Conservation (phyloP, 2,888 invertebrate genomes). For the Physocephala rufipes region DNA sequence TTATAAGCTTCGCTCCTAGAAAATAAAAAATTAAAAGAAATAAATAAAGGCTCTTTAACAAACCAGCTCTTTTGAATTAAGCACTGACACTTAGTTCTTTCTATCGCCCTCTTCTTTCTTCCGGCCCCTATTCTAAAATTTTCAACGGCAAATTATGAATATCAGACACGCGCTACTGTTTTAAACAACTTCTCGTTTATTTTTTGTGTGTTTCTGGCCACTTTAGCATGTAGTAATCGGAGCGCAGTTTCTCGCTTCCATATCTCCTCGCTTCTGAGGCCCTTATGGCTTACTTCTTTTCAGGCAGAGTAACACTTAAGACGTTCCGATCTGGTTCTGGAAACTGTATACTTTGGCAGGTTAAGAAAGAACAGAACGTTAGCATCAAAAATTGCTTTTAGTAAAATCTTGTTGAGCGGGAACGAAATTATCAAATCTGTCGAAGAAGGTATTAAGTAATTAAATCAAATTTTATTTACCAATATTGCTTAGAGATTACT, state of each 20-base stretch:
- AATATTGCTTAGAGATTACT: too few species aligned
- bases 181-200: slow-evolving; percentile 28
- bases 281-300: background rate
- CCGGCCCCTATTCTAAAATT: background rate
- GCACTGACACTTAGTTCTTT: background rate
- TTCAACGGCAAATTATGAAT: background rate
- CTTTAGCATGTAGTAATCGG: slow-evolving; percentile 1
- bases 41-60: background rate
- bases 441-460: too few species aligned
- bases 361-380: too few species aligned
- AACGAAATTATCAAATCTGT: too few species aligned
- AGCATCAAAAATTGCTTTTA: too few species aligned
- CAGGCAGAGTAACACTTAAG: background rate
- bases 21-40: background rate
- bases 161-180: slow-evolving; percentile 13
- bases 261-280: background rate
- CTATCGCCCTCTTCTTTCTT: background rate
- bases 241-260: background rate
- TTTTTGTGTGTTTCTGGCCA: slow-evolving; percentile 15
- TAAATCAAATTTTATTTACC: too few species aligned
- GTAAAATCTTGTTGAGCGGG: too few species aligned
- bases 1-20: background rate
- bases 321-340: background rate
- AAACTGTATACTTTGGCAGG: too few species aligned
- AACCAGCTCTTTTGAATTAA: background rate